Evolutionary conservation across 2,797 vertebrate genomes (phyloP).

Genomic region (Lagorchestes hirsutus): DNA sequence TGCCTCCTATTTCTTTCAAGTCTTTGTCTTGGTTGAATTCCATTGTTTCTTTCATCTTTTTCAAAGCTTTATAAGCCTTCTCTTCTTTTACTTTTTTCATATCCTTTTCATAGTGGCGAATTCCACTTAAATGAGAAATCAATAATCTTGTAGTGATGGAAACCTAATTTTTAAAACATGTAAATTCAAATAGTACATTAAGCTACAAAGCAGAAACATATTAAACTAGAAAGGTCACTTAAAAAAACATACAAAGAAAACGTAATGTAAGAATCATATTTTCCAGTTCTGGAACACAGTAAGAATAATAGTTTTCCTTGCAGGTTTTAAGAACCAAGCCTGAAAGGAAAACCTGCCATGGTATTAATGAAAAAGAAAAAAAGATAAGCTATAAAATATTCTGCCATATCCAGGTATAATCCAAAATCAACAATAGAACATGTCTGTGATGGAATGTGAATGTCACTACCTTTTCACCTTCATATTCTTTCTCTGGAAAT

Average conservation of each 20-base stretch:
- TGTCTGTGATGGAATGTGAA: slow-evolving; percentile 53
- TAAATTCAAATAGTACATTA: slow-evolving; percentile 47
- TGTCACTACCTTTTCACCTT: slow-evolving; percentile 92
- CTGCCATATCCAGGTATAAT: slow-evolving; percentile 5
- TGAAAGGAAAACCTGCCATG: slow-evolving; percentile 48
- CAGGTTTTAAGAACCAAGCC: slow-evolving; percentile 30
- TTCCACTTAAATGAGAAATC: slow-evolving; percentile 97
- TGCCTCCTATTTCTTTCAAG: slow-evolving; percentile 78
- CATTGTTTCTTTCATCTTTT: slow-evolving; percentile 73
- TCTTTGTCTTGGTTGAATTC: slow-evolving; percentile 78
- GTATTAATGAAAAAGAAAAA: slow-evolving; percentile 40
- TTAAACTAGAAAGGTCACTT: background rate
- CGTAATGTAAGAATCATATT: slow-evolving; percentile 39
- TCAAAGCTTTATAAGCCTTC: slow-evolving; percentile 89
- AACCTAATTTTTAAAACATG: slow-evolving; percentile 87
- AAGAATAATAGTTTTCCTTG: background rate
- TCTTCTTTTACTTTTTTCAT: slow-evolving; percentile 93
- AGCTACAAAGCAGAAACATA: slow-evolving; percentile 23
- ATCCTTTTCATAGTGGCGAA: slow-evolving; percentile 98
- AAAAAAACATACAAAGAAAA: background rate
- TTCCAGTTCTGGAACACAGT: slow-evolving; percentile 17
- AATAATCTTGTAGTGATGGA: slow-evolving; percentile 93
- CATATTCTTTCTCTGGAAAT: slow-evolving; percentile 95
- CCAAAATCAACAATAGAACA: background rate
- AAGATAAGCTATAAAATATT: slow-evolving; percentile 32